phyloP scores from a whole-genome alignment of 2,888 invertebrate species.

The Craniophora ligustri region DNA sequence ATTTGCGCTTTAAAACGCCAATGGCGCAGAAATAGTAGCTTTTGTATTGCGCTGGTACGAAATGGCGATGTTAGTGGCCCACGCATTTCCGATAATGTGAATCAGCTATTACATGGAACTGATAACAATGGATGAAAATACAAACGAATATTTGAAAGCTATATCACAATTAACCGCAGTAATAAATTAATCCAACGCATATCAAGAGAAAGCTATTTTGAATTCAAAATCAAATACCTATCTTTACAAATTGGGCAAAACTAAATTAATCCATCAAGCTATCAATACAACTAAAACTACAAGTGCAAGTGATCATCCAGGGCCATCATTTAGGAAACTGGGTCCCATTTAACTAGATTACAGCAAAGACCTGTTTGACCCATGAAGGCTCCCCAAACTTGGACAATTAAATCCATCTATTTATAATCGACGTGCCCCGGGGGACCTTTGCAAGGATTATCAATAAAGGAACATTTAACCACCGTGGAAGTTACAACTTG shows the following conservation, averaged over 20 bases:
- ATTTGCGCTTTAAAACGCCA: slow-evolving; percentile 17
- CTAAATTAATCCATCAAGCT: slow-evolving; percentile 11
- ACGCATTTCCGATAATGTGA: not conserved
- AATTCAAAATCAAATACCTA: not conserved
- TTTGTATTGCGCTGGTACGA: slow-evolving; percentile 1
- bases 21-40: slow-evolving; percentile 7
- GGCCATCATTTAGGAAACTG: slow-evolving; percentile 39
- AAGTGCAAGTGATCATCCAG: slow-evolving; percentile 32
- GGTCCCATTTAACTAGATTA: slow-evolving; percentile 54
- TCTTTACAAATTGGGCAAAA: slow-evolving; percentile 2
- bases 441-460: slow-evolving; percentile 52
- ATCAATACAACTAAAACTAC: slow-evolving; percentile 30
- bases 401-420: slow-evolving; percentile 59
- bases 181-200: not conserved
- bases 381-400: slow-evolving; percentile 50
- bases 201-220: not conserved
- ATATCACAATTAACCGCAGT: not conserved
- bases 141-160: not conserved
- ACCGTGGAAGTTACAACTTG: slow-evolving; percentile 50
- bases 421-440: slow-evolving; percentile 53
- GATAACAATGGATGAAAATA: not conserved
- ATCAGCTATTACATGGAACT: not conserved
- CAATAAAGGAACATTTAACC: slow-evolving; percentile 60
- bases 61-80: not conserved
- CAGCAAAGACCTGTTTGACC: slow-evolving; percentile 38